These are phyloP conservation scores for Chionis minor DNA, from an alignment of 2,113 vertebrate species.

Conservation along the genomic window DNA sequence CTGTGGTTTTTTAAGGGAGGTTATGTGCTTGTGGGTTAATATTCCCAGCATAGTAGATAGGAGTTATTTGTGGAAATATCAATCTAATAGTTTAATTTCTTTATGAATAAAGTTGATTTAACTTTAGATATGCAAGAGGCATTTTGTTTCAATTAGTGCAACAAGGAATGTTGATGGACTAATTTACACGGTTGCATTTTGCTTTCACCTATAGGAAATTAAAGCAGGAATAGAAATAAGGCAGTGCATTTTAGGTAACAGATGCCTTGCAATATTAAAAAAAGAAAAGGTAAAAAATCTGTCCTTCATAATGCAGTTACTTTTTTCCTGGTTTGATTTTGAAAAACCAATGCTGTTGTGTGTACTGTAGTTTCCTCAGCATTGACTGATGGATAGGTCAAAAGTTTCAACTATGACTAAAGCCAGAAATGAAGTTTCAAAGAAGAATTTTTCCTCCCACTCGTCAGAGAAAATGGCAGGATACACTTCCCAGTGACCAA, in stretches of 20 bases:
- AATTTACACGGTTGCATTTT: not conserved
- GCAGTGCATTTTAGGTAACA: not conserved
- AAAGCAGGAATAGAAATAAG: not conserved
- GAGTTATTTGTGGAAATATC: not conserved
- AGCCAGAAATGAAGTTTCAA: conserved; percentile 46
- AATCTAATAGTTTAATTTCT: not conserved
- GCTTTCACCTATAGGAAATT: not conserved
- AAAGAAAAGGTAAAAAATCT: not conserved
- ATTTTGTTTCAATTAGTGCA: not conserved
- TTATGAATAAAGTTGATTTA: not conserved
- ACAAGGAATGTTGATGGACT: not conserved
- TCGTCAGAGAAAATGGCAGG: not conserved
- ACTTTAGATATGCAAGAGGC: not conserved
- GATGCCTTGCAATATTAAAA: not conserved
- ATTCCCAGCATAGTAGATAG: not conserved
- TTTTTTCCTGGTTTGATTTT: not conserved
- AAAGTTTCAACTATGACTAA: conserved; percentile 55
- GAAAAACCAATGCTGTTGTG: not conserved
- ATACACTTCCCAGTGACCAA: not conserved
- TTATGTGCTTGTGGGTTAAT: not conserved
- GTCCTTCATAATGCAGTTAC: not conserved
- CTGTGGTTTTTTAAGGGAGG: not conserved
- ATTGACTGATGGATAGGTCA: conserved; percentile 65
- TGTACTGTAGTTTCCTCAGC: conserved; percentile 71
- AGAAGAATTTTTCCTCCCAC: not conserved